Evolutionary conservation across 2,113 vertebrate species (phyloP).

Genomic region (Bambusicola thoracicus): DNA sequence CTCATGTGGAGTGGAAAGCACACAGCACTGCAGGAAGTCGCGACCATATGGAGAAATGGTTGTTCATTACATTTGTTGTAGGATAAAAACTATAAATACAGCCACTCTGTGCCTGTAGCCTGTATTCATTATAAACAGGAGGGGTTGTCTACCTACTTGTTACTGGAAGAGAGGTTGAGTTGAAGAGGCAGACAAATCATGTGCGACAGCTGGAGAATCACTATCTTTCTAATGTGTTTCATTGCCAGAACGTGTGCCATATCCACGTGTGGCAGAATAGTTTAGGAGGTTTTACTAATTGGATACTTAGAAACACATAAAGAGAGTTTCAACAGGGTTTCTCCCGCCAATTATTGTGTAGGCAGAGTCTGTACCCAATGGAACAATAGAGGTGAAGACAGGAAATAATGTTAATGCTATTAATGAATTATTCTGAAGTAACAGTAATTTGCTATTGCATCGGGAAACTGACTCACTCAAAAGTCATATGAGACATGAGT

Average conservation of each 20-base stretch:
- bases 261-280: neutral
- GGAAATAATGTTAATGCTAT: neutral
- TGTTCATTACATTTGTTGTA: neutral
- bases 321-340: neutral
- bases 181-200: neutral
- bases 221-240: neutral
- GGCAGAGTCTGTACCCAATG: neutral
- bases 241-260: neutral
- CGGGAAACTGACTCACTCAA: neutral
- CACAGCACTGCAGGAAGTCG: neutral
- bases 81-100: neutral
- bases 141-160: neutral
- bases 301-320: neutral
- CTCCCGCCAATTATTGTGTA: neutral
- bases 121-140: neutral
- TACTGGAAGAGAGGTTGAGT: neutral
- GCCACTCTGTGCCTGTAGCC: neutral
- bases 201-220: neutral
- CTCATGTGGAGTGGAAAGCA: neutral
- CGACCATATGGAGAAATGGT: neutral
- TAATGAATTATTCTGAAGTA: neutral
- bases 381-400: neutral
- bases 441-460: neutral
- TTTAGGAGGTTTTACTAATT: neutral
- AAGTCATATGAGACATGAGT: neutral